Conservation (phyloP, 2,113 vertebrate genomes). For the Centropus unirufus region DNA sequence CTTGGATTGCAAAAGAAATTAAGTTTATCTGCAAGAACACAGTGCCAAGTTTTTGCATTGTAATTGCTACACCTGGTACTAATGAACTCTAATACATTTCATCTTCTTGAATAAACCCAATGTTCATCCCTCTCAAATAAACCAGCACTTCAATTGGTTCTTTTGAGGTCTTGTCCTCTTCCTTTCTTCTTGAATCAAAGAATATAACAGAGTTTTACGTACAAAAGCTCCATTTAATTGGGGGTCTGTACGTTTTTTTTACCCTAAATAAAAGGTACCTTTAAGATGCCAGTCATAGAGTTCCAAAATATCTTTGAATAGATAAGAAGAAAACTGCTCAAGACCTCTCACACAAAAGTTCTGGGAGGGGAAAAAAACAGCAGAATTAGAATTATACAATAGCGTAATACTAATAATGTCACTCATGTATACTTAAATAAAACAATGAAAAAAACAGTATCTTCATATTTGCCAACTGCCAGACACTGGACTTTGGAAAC, state of each 20-base stretch:
- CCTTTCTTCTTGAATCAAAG: background rate
- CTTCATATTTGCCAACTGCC: background rate
- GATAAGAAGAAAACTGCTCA: conserved; percentile 91
- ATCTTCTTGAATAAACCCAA: background rate
- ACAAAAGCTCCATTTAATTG: background rate
- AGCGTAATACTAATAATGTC: background rate
- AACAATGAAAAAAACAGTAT: fast-evolving
- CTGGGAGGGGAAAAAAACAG: conserved; percentile 71
- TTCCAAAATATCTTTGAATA: conserved; percentile 95
- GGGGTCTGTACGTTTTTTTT: background rate
- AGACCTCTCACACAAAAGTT: conserved; percentile 96
- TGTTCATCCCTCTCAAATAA: background rate
- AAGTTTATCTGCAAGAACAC: background rate
- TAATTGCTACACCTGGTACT: background rate
- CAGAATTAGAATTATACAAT: background rate
- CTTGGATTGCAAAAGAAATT: background rate
- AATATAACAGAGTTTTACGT: background rate
- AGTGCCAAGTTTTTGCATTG: background rate
- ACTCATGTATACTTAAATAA: background rate
- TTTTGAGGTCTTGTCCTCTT: background rate
- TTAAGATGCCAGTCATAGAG: conserved; percentile 98
- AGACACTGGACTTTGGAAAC: background rate
- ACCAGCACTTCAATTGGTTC: background rate
- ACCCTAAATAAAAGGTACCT: conserved; percentile 75
- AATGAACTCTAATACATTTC: background rate